Evolutionary conservation across 2,888 invertebrate genomes (phyloP).

Genomic region (Lycia hirtaria): DNA sequence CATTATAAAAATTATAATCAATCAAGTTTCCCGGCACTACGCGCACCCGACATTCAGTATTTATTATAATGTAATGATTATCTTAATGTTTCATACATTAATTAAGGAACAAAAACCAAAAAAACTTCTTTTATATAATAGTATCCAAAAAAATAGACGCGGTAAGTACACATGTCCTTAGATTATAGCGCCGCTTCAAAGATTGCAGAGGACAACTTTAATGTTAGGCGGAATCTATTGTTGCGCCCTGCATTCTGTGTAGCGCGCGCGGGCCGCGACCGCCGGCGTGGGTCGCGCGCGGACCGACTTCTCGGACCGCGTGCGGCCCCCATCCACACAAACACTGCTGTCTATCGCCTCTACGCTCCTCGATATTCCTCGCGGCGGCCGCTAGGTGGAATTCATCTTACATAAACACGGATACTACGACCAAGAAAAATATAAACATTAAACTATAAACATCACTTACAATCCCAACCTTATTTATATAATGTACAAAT

Average conservation of each 20-base stretch:
- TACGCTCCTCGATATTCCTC: conserved; percentile 40
- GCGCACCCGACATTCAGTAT: conserved; percentile 63
- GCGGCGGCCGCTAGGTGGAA: conserved; percentile 68
- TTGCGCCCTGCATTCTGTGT: conserved; percentile 79
- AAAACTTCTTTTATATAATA: conserved; percentile 75
- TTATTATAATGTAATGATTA: conserved; percentile 81
- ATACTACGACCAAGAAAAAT: conserved; percentile 78
- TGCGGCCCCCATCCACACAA: conserved; percentile 6
- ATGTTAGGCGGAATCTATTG: conserved; percentile 83
- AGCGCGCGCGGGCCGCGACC: conserved; percentile 61
- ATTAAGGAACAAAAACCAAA: conserved; percentile 86
- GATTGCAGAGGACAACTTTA: conserved; percentile 79
- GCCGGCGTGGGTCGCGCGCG: conserved; percentile 41
- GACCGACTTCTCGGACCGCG: conserved; percentile 4
- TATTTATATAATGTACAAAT: conserved; percentile 79
- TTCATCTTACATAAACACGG: conserved; percentile 63
- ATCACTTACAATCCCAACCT: conserved; percentile 81
- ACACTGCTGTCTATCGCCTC: conserved; percentile 6
- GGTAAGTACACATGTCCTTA: conserved; percentile 77
- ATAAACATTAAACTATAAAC: conserved; percentile 81
- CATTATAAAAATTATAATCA: conserved; percentile 78
- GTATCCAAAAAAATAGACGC: conserved; percentile 75
- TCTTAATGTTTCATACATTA: conserved; percentile 81
- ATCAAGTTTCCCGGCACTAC: conserved; percentile 69
- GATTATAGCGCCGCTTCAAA: conserved; percentile 74